Base-by-base conservation (phyloP, 2,797 vertebrate species). In the Onychomys torridus region DNA sequence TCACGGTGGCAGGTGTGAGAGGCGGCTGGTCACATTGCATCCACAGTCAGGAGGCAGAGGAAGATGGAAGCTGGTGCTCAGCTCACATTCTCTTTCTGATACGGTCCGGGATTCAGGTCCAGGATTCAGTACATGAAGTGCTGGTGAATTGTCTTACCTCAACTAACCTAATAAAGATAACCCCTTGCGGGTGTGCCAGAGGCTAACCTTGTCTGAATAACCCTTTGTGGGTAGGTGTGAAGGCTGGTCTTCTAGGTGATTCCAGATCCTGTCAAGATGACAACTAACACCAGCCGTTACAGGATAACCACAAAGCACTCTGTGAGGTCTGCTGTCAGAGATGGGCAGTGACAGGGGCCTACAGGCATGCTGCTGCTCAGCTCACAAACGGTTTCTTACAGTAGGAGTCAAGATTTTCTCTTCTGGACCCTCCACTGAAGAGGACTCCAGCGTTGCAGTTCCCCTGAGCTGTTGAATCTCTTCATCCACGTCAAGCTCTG, bases 41-140 rank as follows among this genome's bases (percentile, higher is more conserved):
- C 79, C 37, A 17, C 25, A 16, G 5, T 29, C 57, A 65, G 82
- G 59, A 46, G 32, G 40, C 10, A 1, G 9, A 46, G 59, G 81
- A 37, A 29, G 16, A 32, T 2, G 14, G 43, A 61, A 1, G n/a
- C 6, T 52, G 37, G 13, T 0, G 4, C n/a, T 16, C 23, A 10
- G 79, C 13, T 61, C 13, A 2, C n/a, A 37, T 81, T 57, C 34
- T 40, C 55, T 16, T 82, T 40, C n/a, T 82, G n/a, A 9, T 37
- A 12, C 14, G 25, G 49, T 69, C 93, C 75, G 37, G 57, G 63
- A n/a, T 79, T n/a, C 23, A 59, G 52, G n/a, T n/a, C 93, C 75
- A 43, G 57, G 63, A n/a, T 79, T n/a, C 23, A 59, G 52, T 57
- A 10, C n/a, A 32, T 25, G 46, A 57, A 43, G 32, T 32, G 16